Evolutionary conservation across 2,888 invertebrate species (phyloP).

Genomic region (Cheilosia vulpina): DNA sequence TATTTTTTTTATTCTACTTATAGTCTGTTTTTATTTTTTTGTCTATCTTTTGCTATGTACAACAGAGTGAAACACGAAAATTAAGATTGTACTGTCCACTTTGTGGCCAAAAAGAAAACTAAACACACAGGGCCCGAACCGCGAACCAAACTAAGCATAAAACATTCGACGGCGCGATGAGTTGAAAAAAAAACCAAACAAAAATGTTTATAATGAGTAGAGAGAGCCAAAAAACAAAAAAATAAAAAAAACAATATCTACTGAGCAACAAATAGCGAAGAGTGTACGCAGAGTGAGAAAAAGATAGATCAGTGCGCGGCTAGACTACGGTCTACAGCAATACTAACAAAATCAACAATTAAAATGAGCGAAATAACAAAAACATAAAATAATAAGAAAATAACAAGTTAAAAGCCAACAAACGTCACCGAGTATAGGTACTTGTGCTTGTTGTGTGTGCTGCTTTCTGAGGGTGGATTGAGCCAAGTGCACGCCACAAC

Average conservation of each 20-base stretch:
- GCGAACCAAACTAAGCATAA: conserved; percentile 29
- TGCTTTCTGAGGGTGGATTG: conserved; percentile 13
- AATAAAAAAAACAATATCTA: conserved; percentile 5
- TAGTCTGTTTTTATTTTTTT: conserved; percentile 3
- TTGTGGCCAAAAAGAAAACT: conserved; percentile 64
- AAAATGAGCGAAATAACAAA: conserved; percentile 21
- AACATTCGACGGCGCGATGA: conserved; percentile 37
- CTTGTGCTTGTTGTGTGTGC: not conserved
- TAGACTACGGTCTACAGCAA: conserved; percentile 32
- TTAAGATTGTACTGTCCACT: conserved; percentile 60
- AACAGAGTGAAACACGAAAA: conserved; percentile 12
- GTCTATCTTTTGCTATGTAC: conserved; percentile 10
- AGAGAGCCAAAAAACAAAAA: not conserved
- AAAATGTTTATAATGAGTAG: conserved; percentile 19
- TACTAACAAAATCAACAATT: conserved; percentile 30
- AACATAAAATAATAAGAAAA: conserved; percentile 5
- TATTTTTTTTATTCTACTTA: conserved; percentile 26
- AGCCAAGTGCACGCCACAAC: not conserved
- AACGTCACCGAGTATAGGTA: conserved; percentile 13
- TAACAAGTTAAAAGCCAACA: conserved; percentile 9
- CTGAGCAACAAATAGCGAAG: conserved; percentile 41
- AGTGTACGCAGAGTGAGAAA: not conserved
- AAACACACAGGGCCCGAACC: conserved; percentile 48
- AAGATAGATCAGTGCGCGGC: conserved; percentile 30
- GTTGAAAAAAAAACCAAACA: conserved; percentile 51